A percentile compares a stretch with the other conserved stretches of the same genome.
phyloP scores from a whole-genome alignment of 2,888 invertebrate species.

The Andrena chrysosceles region DNA sequence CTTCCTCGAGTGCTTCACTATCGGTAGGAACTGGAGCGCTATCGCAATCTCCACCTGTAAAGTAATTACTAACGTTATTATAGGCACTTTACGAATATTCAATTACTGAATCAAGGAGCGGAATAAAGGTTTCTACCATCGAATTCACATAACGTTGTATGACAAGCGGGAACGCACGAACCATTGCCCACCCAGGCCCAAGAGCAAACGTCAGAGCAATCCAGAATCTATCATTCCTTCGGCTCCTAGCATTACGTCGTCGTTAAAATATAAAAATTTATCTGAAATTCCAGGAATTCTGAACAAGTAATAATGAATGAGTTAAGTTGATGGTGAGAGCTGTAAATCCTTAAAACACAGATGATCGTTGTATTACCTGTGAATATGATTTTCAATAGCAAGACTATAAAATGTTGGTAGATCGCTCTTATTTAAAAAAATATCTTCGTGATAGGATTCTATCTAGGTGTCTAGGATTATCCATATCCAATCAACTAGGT shows the following conservation, averaged over 20 bases:
- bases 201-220: constrained; percentile 91
- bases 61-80: constrained; percentile 11
- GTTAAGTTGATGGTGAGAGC: neutral
- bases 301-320: constrained; percentile 73
- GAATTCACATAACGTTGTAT: constrained; percentile 90
- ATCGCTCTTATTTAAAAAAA: constrained; percentile 87
- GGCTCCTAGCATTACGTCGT: constrained; percentile 90
- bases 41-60: constrained; percentile 87
- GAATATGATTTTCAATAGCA: constrained; percentile 89
- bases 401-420: constrained; percentile 93
- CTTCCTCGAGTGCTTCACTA: constrained; percentile 78
- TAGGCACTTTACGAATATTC: neutral
- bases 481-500: constrained; percentile 92
- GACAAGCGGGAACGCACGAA: constrained; percentile 91
- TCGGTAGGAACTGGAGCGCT: constrained; percentile 76
- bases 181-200: constrained; percentile 92
- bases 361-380: constrained; percentile 83
- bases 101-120: neutral
- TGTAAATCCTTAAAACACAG: neutral
- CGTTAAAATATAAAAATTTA: constrained; percentile 92
- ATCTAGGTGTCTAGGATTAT: constrained; percentile 87
- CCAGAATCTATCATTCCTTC: constrained; percentile 91
- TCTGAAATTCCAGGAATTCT: constrained; percentile 91
- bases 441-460: constrained; percentile 89
- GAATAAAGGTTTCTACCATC: constrained; percentile 86